phyloP scores from a whole-genome alignment of 2,888 invertebrate genomes.

The Dynastes hyllus region DNA sequence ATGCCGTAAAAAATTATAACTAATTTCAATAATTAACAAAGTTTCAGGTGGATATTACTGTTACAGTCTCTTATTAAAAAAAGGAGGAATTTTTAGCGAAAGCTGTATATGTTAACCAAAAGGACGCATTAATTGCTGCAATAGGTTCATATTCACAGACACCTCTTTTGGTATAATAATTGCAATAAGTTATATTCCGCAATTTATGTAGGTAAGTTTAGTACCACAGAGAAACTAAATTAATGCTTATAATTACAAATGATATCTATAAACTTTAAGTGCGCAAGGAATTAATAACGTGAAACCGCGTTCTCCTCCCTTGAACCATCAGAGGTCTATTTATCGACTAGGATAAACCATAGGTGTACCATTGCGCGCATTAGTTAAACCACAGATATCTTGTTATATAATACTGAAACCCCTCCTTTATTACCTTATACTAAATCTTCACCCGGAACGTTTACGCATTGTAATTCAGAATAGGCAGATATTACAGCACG shows the following conservation, averaged over 20 bases:
- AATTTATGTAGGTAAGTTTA: background rate
- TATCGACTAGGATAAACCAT: conserved; percentile 50
- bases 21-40: no score
- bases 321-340: conserved; percentile 49
- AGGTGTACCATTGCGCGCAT: conserved; percentile 48
- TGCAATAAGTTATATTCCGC: background rate
- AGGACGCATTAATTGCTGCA: no score
- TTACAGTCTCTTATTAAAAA: no score
- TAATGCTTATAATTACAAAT: conserved; percentile 35
- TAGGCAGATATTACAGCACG: background rate
- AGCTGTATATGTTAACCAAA: no score
- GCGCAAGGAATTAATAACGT: conserved; percentile 41
- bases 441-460: conserved; percentile 23
- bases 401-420: conserved; percentile 38
- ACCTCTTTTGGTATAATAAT: background rate
- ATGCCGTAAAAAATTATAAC: no score
- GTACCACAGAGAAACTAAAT: background rate
- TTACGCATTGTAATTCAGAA: conserved; percentile 12
- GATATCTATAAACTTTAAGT: conserved; percentile 40
- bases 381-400: conserved; percentile 50
- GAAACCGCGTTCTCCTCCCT: conserved; percentile 38
- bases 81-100: no score
- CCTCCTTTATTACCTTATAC: conserved; percentile 23
- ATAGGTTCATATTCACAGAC: background rate
- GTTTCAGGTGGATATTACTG: no score